Evolutionary conservation across 1,140 invertebrate genomes (phyloP).

Genomic region (Coboldia fuscipes): DNA sequence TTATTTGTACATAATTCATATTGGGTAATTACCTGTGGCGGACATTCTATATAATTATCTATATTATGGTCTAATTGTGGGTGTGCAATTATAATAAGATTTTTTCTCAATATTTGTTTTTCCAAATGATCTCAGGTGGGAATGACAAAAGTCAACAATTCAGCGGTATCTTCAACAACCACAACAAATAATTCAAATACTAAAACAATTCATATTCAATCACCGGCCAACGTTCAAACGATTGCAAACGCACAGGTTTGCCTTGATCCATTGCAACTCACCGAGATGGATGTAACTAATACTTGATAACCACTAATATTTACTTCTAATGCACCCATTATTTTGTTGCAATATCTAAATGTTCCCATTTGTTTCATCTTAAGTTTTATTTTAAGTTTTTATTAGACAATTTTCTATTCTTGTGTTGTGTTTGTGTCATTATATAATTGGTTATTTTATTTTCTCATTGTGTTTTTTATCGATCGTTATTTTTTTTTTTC

Average conservation of each 20-base stretch:
- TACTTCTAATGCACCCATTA: no score
- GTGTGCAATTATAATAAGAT: no score
- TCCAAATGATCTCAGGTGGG: conserved; percentile 30
- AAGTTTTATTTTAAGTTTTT: conserved; percentile 2
- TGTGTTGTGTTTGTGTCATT: conserved; percentile 8
- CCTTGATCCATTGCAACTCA: conserved; percentile 39
- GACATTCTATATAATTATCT: no score
- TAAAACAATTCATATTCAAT: conserved; percentile 26
- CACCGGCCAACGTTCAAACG: conserved; percentile 23
- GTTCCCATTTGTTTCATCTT: conserved; percentile 3
- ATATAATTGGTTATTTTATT: conserved; percentile 5
- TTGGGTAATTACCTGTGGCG: no score
- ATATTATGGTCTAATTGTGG: no score
- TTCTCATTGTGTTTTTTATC: conserved; percentile 7
- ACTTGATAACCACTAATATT: conserved; percentile 8
- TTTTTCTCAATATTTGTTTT: no score
- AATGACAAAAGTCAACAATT: conserved; percentile 33
- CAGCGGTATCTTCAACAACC: conserved; percentile 10
- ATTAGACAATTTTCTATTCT: background rate
- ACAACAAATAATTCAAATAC: conserved; percentile 15
- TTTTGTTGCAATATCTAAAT: conserved; percentile 5
- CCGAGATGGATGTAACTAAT: conserved; percentile 42
- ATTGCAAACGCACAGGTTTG: conserved; percentile 45
- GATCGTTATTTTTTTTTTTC: conserved; percentile 4
- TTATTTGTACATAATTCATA: no score